phyloP scores from a whole-genome alignment of 2,797 vertebrate species.

The Taenioides sp. region DNA sequence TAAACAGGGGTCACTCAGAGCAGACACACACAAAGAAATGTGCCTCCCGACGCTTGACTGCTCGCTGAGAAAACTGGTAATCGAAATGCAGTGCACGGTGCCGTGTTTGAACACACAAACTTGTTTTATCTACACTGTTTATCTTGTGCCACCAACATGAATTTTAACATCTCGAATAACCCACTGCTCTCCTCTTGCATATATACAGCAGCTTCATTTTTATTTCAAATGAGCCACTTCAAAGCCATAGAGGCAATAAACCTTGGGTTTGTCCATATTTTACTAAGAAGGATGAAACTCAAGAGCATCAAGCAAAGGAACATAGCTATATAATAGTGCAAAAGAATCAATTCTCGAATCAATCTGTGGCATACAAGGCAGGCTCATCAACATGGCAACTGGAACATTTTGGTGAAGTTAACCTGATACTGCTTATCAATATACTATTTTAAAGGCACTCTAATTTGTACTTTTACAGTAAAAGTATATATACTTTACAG shows the following conservation, averaged over 20 bases:
- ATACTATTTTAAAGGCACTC: too few species aligned
- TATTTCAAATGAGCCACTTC: constrained; percentile 18
- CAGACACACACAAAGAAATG: background rate
- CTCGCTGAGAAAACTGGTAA: constrained; percentile 8
- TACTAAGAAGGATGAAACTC: background rate
- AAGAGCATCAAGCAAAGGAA: background rate
- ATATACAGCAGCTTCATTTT: constrained; percentile 2
- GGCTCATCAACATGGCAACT: background rate
- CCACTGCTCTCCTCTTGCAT: constrained; percentile 10
- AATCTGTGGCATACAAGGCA: background rate
- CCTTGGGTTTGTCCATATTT: background rate
- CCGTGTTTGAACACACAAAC: constrained; percentile 18
- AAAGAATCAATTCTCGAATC: background rate
- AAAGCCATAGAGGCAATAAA: constrained; percentile 7
- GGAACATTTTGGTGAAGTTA: too few species aligned
- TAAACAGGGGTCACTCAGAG: constrained; percentile 5
- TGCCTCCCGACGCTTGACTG: constrained; percentile 9
- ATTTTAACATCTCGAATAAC: constrained; percentile 14
- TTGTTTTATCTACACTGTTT: constrained; percentile 14
- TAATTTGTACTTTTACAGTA: too few species aligned
- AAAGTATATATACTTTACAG: too few species aligned
- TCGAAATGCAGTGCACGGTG: constrained; percentile 22
- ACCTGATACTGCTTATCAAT: too few species aligned
- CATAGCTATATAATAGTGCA: background rate
- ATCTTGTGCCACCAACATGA: constrained; percentile 15